Evolutionary conservation across 2,113 vertebrate genomes (phyloP).

Genomic region (Steatornis caripensis): DNA sequence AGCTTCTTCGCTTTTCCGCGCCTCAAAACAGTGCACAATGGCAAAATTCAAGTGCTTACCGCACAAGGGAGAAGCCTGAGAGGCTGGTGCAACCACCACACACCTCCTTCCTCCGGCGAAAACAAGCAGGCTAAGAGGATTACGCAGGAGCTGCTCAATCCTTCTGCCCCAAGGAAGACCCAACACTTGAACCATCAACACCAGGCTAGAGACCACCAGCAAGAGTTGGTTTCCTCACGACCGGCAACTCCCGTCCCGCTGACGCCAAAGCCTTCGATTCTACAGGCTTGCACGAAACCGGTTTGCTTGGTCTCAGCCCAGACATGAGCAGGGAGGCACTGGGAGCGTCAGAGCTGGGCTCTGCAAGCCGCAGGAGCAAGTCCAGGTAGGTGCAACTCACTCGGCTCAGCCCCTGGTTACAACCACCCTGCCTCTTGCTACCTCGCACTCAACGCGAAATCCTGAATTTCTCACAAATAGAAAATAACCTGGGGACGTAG

Average conservation of each 20-base stretch:
- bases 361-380: not conserved
- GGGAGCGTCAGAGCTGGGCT: not conserved
- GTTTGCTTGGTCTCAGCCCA: not conserved
- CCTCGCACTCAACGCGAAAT: not conserved
- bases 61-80: fast-evolving
- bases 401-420: not conserved
- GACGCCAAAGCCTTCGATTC: fast-evolving
- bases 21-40: fast-evolving
- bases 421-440: not conserved
- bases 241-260: not conserved
- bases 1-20: not conserved
- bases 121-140: not conserved
- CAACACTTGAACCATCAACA: not conserved
- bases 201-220: not conserved
- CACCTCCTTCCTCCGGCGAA: not conserved
- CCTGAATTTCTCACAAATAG: not conserved
- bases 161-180: not conserved
- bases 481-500: not conserved
- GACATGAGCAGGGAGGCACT: not conserved
- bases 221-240: not conserved
- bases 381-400: not conserved
- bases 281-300: not conserved
- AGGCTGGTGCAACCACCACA: not conserved
- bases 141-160: not conserved
- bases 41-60: not conserved